Evolutionary conservation across 1,140 invertebrate genomes (phyloP), one percentile per base, ranked within the genome.

Genomic region (Anastrepha obliqua): DNA sequence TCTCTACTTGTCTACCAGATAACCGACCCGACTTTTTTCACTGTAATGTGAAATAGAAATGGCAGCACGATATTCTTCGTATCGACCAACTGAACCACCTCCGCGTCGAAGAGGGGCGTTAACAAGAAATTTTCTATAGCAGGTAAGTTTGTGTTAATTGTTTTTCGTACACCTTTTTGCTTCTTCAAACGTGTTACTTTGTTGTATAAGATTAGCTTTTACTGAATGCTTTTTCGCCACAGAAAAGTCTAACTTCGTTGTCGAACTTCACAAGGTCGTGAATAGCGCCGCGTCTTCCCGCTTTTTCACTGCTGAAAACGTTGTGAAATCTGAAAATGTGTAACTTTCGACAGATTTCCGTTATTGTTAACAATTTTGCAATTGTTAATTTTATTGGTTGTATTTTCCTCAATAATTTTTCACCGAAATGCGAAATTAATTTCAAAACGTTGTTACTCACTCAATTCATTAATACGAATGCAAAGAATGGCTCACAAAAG

Each of bases 391-490:
- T 51, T 81, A 81, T 58, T 81, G 8, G n/a, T 2, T 29, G 55
- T 81, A n/a, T 20, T 81, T 81, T 81, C 11, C n/a, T 81, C 47
- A 81, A 51, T 29, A 55, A 81, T 81, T 42, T 29, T 55, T 47
- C 47, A 81, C 47, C 3, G 47, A 81, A 39, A 29, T 55, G 74
- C 74, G 74, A 81, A 81, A 55, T 55, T 11, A 81, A n/a, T 55
- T 47, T 55, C 8, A 44, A 81, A 15, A 55, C 74, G 74, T 58
- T 81, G 74, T 81, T 55, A 81, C 74, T 55, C 44, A 58, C 13
- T 81, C 74, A 81, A 55, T 81, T 81, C 74, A 81, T 55, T 51
- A 47, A 81, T 42, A 81, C 74, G 74, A 81, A 81, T 81, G 74
- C n/a, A 17, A 20, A 8, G n/a, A 29, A 29, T 29, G 29, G 29